Evolutionary conservation across 2,797 vertebrate genomes (phyloP), one percentile per base, ranked within the genome.

Genomic region (Sciaenops ocellatus): DNA sequence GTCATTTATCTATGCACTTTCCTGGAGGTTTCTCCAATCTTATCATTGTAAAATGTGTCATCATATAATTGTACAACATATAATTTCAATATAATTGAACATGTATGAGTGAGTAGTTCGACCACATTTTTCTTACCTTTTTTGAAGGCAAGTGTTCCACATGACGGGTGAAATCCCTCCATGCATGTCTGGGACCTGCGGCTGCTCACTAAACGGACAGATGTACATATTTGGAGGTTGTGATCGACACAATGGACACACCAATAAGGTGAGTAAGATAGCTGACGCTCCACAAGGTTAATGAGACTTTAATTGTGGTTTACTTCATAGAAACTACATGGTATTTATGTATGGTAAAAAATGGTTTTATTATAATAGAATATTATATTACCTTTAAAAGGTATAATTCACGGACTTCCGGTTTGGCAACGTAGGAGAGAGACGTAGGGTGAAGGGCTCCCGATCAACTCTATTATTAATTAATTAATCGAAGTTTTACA

Each of bases 221-320:
- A 90, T 99, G 69, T 98, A 96, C 89, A 94, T 98, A 89, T 99
- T 99, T 91, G 98, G 98, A 90, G 98, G 98, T 79, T 99, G 97
- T 90, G 95, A 97, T 92, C 42, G 11, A 10, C 96, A 98, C 83
- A 96, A 96, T 84, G 97, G 97, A 88, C 98, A 98, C 90, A 98
- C 97, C 71, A 98, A 98, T 88, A 92, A 96, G 95, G 98, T 98
- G 93, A 92, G 62, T 6, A 42, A 55, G 10, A 20, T 70, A 22
- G 11, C 7, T 24, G 16, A 20, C 50, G 8, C 13, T 38, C 24
- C 6, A 16, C 16, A 28, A 20, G 51, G 5, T 56, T 26, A 13
- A 57, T 51, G 47, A 59, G 6, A n/a, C 59, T 9, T 48, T 28
- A 20, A 60, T 12, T 57, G 22, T 69, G 26, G 55, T 47, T 38